Percentiles rank a stretch among this genome's conserved stretches.
Evolutionary conservation across 37 sponge, comb jelly and placozoan genomes (phyloP).

Genomic region (Mnemiopsis leidyi): DNA sequence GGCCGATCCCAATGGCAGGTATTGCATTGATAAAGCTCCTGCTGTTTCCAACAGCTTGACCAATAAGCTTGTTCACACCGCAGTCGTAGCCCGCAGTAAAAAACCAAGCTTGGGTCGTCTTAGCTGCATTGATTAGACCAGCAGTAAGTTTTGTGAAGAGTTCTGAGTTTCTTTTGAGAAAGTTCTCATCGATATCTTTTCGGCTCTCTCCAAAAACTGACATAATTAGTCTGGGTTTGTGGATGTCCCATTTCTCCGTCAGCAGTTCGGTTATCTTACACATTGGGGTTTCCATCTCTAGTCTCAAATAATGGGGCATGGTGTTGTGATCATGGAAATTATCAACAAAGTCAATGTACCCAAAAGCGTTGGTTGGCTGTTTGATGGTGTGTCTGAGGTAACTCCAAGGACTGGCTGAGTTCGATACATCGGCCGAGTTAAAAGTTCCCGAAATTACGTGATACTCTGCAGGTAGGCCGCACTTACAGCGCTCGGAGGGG

Average conservation of each 20-base stretch:
- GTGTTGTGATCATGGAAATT: neutral
- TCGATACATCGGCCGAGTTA: neutral
- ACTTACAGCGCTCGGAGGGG: neutral
- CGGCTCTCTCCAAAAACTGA: neutral
- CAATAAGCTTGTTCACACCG: neutral
- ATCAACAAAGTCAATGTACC: neutral
- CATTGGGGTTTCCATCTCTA: neutral
- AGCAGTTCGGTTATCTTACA: neutral
- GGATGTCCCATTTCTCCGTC: neutral
- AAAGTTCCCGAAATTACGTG: neutral
- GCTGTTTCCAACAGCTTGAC: neutral
- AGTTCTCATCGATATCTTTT: neutral
- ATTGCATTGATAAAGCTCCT: neutral
- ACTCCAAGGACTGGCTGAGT: neutral
- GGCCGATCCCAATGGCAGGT: neutral
- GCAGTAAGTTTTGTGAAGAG: neutral
- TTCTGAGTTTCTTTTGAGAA: neutral
- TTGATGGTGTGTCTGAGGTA: neutral
- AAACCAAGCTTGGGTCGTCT: neutral
- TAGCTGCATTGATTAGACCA: neutral
- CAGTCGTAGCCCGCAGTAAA: neutral
- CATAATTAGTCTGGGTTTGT: neutral
- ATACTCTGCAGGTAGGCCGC: neutral
- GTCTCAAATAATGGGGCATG: neutral
- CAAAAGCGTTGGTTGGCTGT: neutral